Percentiles rank a stretch among this genome's conserved stretches.
Conservation (phyloP, 1,140 invertebrate species). For the Contarinia nasturtii region DNA sequence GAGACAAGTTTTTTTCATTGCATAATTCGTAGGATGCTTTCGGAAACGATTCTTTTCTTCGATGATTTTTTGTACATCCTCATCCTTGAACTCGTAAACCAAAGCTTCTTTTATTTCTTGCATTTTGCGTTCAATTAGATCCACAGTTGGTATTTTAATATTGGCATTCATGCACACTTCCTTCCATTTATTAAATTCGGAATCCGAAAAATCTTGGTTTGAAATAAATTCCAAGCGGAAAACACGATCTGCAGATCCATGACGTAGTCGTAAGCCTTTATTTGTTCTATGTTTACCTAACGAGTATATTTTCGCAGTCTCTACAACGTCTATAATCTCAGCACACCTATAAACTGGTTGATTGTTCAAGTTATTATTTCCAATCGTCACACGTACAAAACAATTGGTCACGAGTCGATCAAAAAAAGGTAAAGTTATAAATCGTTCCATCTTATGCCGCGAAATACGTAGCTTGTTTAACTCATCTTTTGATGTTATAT, state of each 20-base stretch:
- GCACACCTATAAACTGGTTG: conserved; percentile 84
- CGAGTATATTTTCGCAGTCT: conserved; percentile 86
- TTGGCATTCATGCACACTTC: conserved; percentile 59
- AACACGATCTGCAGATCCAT: conserved; percentile 78
- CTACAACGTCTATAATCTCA: conserved; percentile 86
- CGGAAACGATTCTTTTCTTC: conserved; percentile 85
- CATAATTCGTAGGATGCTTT: conserved; percentile 86
- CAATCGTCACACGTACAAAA: conserved; percentile 92
- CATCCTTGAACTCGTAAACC: conserved; percentile 72
- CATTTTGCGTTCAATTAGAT: conserved; percentile 68
- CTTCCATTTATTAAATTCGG: conserved; percentile 87
- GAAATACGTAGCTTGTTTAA: conserved; percentile 76
- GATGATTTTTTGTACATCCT: conserved; percentile 65
- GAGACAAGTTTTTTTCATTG: conserved; percentile 86
- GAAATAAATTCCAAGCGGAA: conserved; percentile 95
- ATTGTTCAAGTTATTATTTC: conserved; percentile 57
- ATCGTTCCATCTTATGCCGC: conserved; percentile 80
- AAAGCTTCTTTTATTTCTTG: conserved; percentile 76
- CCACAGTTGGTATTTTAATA: conserved; percentile 62
- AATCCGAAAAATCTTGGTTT: conserved; percentile 86
- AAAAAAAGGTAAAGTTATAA: conserved; percentile 94
- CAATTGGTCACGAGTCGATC: conserved; percentile 74
- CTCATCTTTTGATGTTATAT: conserved; percentile 58
- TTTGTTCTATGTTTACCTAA: conserved; percentile 83
- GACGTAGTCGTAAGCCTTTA: conserved; percentile 57